Percentiles rank a stretch among this genome's conserved stretches.
These are phyloP conservation scores for Drosophila serrata DNA, from an alignment of 1,140 invertebrate genomes.

Conservation along the genomic window DNA sequence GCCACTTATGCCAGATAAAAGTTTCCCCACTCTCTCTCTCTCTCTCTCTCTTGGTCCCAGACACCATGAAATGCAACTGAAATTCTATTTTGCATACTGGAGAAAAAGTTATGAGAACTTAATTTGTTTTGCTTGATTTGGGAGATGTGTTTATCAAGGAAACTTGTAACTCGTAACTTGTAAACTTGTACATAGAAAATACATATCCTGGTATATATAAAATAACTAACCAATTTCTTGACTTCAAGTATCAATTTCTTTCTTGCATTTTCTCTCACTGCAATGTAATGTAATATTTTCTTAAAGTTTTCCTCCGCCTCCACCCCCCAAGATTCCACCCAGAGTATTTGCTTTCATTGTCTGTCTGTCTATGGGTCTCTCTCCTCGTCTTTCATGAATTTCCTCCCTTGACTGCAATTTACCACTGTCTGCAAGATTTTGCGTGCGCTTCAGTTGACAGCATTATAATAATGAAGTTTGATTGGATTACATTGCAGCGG, in stretches of 20 bases:
- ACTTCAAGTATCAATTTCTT: background rate
- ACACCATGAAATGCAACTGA: conserved; percentile 60
- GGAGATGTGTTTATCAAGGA: no score
- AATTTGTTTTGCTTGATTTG: background rate
- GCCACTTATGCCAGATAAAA: conserved; percentile 64
- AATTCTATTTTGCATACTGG: conserved; percentile 73
- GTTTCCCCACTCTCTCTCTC: conserved; percentile 25
- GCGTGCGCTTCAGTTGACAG: conserved; percentile 75
- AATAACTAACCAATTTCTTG: background rate
- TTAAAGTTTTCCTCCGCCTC: conserved; percentile 66
- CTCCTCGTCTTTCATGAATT: conserved; percentile 18
- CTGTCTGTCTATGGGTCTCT: conserved; percentile 8
- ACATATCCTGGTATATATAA: background rate
- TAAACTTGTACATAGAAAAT: no score
- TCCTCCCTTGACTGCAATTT: background rate
- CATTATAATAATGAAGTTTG: conserved; percentile 83
- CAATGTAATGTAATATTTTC: conserved; percentile 77
- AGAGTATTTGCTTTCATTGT: conserved; percentile 17
- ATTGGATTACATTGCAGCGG: conserved; percentile 81
- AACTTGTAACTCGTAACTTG: no score
- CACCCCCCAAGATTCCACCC: conserved; percentile 11
- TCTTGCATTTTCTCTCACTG: conserved; percentile 2
- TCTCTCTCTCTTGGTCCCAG: conserved; percentile 14
- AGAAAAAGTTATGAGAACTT: conserved; percentile 20
- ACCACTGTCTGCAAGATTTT: conserved; percentile 51